These are phyloP conservation scores for Pollenia labialis DNA, from an alignment of 2,888 invertebrate genomes.

Conservation along the genomic window DNA sequence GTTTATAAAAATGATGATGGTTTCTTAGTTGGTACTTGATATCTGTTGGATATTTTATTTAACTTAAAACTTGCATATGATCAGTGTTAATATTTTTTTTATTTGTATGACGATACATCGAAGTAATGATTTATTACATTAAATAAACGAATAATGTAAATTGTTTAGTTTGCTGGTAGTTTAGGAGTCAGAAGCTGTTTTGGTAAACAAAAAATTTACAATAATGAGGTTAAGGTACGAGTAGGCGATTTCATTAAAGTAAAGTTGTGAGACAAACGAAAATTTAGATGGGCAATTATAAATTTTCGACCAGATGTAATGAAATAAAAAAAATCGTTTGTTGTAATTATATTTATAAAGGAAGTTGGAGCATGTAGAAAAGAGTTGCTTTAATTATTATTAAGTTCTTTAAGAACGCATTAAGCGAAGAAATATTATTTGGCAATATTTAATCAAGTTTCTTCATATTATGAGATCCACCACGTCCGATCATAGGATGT, in stretches of 20 bases:
- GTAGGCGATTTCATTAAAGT: constrained; percentile 51
- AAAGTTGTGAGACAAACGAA: constrained; percentile 2
- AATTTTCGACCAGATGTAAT: constrained; percentile 10
- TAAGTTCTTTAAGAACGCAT: too few species aligned
- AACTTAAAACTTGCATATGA: constrained; percentile 43
- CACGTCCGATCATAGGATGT: too few species aligned
- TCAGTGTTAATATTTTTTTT: constrained; percentile 32
- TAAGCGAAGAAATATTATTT: too few species aligned
- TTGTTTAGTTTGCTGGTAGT: constrained; percentile 43
- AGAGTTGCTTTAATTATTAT: too few species aligned
- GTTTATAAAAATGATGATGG: constrained; percentile 31
- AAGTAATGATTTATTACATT: constrained; percentile 69
- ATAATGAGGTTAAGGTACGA: constrained; percentile 70
- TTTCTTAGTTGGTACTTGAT: constrained; percentile 28
- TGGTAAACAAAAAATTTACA: constrained; percentile 27
- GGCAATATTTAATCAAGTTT: too few species aligned
- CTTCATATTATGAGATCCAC: too few species aligned
- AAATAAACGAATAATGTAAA: constrained; percentile 57
- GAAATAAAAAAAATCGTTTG: not conserved
- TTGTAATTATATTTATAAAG: not conserved
- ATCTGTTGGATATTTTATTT: constrained; percentile 32
- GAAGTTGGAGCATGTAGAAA: not conserved
- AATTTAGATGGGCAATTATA: constrained; percentile 38
- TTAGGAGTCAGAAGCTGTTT: constrained; percentile 68
- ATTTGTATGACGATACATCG: constrained; percentile 68